These are phyloP conservation scores for Corythoichthys intestinalis DNA, from an alignment of 2,113 vertebrate genomes.

Conservation along the genomic window DNA sequence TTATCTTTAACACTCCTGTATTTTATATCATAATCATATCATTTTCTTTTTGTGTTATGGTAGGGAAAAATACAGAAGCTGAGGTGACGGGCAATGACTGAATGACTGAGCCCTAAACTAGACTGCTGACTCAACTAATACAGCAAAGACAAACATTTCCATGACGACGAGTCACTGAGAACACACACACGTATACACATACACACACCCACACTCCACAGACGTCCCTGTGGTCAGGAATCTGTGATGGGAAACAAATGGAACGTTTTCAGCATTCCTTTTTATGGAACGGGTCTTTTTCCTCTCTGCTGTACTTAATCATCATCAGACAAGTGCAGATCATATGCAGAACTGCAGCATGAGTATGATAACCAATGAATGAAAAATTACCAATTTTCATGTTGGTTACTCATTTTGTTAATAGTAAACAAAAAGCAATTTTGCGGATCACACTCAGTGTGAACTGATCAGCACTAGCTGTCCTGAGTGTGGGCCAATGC, in stretches of 20 bases:
- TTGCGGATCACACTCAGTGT: background rate
- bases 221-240: constrained; percentile 44
- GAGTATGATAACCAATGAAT: no score
- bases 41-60: constrained; percentile 16
- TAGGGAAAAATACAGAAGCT: background rate
- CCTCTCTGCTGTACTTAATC: constrained; percentile 11
- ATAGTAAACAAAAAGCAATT: background rate
- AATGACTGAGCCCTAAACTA: constrained; percentile 45
- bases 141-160: constrained; percentile 37
- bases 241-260: constrained; percentile 38
- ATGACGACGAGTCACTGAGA: constrained; percentile 30
- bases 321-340: constrained; percentile 32
- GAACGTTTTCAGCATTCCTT: constrained; percentile 59
- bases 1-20: background rate
- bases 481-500: background rate
- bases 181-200: constrained; percentile 24
- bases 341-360: constrained; percentile 15
- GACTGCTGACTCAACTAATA: constrained; percentile 52
- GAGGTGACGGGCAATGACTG: constrained; percentile 24
- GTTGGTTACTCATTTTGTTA: background rate
- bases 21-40: background rate
- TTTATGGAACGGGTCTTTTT: constrained; percentile 44
- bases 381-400: no score
- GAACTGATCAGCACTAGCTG: background rate
- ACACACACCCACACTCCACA: constrained; percentile 4